These are phyloP conservation scores for Hemiscyllium ocellatum DNA, from an alignment of 2,113 vertebrate species.

Conservation along the genomic window DNA sequence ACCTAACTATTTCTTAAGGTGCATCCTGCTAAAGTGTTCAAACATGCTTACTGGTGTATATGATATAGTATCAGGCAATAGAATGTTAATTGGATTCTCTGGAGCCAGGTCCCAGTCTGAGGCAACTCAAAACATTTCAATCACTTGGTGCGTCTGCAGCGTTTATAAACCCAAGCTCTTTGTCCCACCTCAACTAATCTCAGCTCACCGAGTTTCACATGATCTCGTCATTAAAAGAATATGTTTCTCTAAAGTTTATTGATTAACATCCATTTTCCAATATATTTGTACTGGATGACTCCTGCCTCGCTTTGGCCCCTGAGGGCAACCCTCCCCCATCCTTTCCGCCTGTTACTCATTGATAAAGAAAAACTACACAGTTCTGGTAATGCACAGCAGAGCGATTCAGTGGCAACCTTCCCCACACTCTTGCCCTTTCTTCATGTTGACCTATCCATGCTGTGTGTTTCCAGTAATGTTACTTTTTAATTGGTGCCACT, in stretches of 20 bases:
- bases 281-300: neutral
- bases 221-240: neutral
- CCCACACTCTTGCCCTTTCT: neutral
- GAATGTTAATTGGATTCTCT: conserved; percentile 8
- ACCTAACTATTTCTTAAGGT: neutral
- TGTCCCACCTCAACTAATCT: neutral
- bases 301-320: neutral
- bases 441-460: too few relatives aligned
- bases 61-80: neutral
- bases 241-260: conserved; percentile 9
- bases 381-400: neutral
- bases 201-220: neutral
- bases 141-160: neutral
- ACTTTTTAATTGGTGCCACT: neutral
- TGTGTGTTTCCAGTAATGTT: neutral
- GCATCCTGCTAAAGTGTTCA: neutral
- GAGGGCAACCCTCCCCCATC: neutral
- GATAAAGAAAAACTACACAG: neutral
- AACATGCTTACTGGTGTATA: neutral
- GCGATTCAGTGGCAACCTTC: neutral
- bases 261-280: neutral
- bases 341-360: neutral
- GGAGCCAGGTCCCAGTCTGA: neutral
- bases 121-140: neutral
- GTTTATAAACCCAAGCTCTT: neutral